Evolutionary conservation across 2,113 vertebrate genomes (phyloP).

Genomic region (Phalacrocorax pelagicus): DNA sequence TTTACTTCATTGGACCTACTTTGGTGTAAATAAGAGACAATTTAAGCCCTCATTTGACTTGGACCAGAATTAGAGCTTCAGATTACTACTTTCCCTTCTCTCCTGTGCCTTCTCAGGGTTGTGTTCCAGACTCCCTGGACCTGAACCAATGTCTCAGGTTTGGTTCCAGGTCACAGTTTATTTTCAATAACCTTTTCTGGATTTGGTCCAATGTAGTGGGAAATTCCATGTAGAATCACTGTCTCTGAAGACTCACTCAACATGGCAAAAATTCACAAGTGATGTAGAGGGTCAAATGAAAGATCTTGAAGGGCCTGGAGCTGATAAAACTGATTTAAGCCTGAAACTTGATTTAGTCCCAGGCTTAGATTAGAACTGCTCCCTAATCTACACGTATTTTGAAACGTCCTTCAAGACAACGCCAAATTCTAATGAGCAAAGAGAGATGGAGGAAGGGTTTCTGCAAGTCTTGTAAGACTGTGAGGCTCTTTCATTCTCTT

Average conservation of each 20-base stretch:
- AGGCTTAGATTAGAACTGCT: constrained; percentile 5
- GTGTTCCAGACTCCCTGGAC: constrained; percentile 26
- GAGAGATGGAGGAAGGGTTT: neutral
- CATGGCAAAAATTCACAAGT: neutral
- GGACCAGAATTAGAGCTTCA: constrained; percentile 26
- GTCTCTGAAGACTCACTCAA: neutral
- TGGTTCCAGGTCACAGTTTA: constrained; percentile 45
- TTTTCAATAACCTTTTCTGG: constrained; percentile 33
- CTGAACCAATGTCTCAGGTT: neutral
- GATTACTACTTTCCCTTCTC: constrained; percentile 1
- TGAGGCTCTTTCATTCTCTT: neutral
- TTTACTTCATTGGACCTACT: constrained; percentile 11
- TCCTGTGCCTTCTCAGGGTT: neutral
- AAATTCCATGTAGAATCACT: constrained; percentile 20
- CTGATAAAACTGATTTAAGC: neutral
- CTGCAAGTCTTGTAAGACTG: neutral
- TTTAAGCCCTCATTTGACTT: constrained; percentile 31
- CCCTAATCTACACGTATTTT: neutral
- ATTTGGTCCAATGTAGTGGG: neutral
- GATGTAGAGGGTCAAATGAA: neutral
- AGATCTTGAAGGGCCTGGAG: neutral
- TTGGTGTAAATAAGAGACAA: constrained; percentile 26
- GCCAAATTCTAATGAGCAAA: neutral
- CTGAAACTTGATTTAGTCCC: neutral
- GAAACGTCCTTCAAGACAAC: neutral